Conservation (phyloP, 2,888 invertebrate genomes). For the Dicranocentrus wangi region DNA sequence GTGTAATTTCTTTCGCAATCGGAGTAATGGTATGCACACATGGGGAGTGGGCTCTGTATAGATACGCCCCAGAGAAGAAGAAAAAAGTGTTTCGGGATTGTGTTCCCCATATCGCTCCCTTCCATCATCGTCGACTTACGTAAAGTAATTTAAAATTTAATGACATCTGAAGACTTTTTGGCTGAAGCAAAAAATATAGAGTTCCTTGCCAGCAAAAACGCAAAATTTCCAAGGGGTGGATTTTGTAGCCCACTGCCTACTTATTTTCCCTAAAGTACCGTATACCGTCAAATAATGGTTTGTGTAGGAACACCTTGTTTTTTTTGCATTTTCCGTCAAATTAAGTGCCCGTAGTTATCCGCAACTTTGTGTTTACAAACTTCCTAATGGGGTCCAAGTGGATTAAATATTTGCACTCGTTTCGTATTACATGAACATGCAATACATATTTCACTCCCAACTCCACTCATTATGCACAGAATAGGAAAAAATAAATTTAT, state of each 20-base stretch:
- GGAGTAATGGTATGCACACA: no score
- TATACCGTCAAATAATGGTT: neutral
- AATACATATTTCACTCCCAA: neutral
- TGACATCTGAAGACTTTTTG: conserved; percentile 43
- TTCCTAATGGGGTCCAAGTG: neutral
- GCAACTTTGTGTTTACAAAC: no score
- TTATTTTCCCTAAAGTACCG: neutral
- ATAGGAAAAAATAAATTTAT: neutral
- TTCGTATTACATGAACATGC: neutral
- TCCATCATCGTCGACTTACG: conserved; percentile 27
- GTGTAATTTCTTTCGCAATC: no score
- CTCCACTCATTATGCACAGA: neutral
- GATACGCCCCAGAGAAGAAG: conserved; percentile 54
- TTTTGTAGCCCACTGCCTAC: neutral
- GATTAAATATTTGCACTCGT: neutral
- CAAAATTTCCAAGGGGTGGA: neutral
- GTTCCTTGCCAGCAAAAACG: neutral
- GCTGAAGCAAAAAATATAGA: conserved; percentile 9
- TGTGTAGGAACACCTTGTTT: neutral
- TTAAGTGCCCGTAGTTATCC: no score
- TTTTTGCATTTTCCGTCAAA: neutral
- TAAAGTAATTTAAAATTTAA: conserved; percentile 56
- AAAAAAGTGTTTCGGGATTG: conserved; percentile 35
- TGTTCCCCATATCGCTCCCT: conserved; percentile 23
- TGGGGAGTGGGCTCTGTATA: no score